Evolutionary conservation across 92 coral and sea anemone genomes (phyloP).

Genomic region (Paramuricea clavata): DNA sequence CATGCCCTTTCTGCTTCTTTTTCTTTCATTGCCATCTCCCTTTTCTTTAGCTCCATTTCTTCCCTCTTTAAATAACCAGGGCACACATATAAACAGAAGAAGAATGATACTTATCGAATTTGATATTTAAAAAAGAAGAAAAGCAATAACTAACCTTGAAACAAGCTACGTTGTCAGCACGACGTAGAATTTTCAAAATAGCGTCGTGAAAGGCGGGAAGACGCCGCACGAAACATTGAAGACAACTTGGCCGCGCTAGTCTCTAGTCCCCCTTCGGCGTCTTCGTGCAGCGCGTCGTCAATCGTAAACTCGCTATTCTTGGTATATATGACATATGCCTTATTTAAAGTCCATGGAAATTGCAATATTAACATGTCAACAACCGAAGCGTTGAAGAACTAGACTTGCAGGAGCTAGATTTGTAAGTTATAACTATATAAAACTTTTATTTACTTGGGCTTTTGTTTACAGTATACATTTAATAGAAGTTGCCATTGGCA

Average conservation of each 20-base stretch:
- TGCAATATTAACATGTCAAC: no score
- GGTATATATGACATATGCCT: no score
- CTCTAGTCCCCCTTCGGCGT: neutral
- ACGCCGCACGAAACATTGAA: neutral
- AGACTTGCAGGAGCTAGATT: no score
- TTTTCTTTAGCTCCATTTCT: constrained; percentile 16
- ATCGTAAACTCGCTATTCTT: constrained; percentile 4
- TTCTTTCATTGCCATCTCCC: constrained; percentile 25
- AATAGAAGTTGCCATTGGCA: no score
- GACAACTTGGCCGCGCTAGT: neutral
- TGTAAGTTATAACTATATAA: no score
- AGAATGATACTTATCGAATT: neutral
- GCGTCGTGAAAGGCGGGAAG: neutral
- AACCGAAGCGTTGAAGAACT: no score
- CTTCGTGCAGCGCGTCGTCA: neutral
- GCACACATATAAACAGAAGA: neutral
- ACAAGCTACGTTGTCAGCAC: neutral
- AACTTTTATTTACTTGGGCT: no score
- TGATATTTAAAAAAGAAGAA: neutral
- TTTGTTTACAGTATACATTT: no score
- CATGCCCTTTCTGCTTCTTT: neutral
- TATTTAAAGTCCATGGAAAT: no score
- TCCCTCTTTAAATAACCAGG: neutral
- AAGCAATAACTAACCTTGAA: neutral
- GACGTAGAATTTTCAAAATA: neutral